Conservation (phyloP, 2,888 invertebrate species). For the Dryocosmus kuriphilus region DNA sequence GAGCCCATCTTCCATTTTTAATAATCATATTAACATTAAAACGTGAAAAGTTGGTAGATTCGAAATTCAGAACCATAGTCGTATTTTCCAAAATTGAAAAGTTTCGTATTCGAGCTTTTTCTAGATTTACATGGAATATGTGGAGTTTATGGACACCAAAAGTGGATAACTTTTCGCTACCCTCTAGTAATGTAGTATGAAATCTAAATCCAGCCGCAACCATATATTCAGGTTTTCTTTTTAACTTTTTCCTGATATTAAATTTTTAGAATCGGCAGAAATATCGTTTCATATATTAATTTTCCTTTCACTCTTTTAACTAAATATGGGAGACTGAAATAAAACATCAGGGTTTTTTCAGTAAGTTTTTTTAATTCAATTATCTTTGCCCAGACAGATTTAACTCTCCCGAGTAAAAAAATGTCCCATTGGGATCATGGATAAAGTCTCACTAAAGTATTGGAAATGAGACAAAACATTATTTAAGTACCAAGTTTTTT, state of each 20-base stretch:
- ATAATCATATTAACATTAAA: not conserved
- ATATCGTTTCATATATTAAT: not conserved
- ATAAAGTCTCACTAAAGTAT: no score
- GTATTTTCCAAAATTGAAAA: conserved; percentile 19
- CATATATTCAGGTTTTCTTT: not conserved
- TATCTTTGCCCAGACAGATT: no score
- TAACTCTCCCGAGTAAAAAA: no score
- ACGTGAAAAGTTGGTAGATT: not conserved
- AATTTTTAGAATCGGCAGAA: not conserved
- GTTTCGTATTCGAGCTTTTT: conserved; percentile 26
- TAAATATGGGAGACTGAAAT: not conserved
- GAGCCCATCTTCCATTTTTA: not conserved
- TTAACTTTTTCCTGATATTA: not conserved
- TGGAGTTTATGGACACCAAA: conserved; percentile 24
- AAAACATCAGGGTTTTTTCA: not conserved
- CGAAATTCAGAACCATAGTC: not conserved
- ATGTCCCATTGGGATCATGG: no score
- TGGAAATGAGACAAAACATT: no score
- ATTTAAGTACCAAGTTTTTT: no score
- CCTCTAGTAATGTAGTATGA: not conserved
- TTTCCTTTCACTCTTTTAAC: not conserved
- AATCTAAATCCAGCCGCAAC: not conserved
- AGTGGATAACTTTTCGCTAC: not conserved
- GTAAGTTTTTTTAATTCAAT: no score
- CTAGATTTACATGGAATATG: conserved; percentile 8